Base-by-base conservation (phyloP, 2,113 vertebrate species). In the Cyanoramphus novaezelandiae region DNA sequence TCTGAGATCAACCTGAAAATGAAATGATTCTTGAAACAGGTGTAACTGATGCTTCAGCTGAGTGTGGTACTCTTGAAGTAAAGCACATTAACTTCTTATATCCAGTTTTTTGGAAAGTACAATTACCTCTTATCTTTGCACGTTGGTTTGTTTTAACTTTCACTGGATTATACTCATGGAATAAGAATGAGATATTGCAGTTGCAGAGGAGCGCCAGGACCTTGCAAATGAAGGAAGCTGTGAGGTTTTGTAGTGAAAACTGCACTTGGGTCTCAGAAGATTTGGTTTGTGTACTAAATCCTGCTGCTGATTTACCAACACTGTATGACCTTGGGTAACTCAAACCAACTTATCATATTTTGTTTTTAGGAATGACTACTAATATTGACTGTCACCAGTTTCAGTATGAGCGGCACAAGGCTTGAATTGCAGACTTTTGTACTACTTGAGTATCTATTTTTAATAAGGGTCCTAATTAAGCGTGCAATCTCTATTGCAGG, bases 391-490 rank as follows among this genome's bases (percentile, higher is more conserved):
- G 62, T 78, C 49, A 87, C n/a, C 53, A 53, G 20, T 47, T 92
- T 69, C 50, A 65, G 9, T 12, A 57, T 24, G 86, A 76, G 33
- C 21, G 17, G 31, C 20, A 18, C 0, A 35, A 47, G 41, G n/a
- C 49, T 91, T 74, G 49, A 87, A 87, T 25, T 53, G 41, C 72
- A 72, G 95, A 94, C 62, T 92, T 87, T 63, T 80, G 59, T 91
- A 46, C 78, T 92, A 55, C 67, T 63, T 10, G 28, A 88, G 59
- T 90, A 91, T 95, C 96, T 96, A 94, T 94, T 96, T 96, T 97
- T 96, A 96, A 96, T 96, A 96, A 95, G 91, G 74, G 20, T 43
- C 88, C 63, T 96, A 96, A 97, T 97, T 96, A 97, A 97, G 78
- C 0, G 53, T 93, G 83, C 74, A 87, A 95, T 94, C 83, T 92